Percentiles rank a stretch among this genome's conserved stretches.
Conservation (phyloP, 2,797 vertebrate genomes). For the Psittacula echo region DNA sequence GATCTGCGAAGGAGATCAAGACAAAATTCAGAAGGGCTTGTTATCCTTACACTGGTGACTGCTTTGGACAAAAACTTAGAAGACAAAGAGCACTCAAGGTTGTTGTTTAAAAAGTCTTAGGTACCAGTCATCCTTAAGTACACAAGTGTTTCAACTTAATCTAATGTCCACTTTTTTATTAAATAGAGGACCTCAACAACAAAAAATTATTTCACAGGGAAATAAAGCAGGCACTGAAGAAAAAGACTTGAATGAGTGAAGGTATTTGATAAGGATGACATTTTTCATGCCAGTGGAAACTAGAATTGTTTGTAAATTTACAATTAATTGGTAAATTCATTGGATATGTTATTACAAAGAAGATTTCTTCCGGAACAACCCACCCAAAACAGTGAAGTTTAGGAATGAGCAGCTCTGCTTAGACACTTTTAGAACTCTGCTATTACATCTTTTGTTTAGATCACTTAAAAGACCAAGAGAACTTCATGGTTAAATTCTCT, state of each 20-base stretch:
- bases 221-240: background rate
- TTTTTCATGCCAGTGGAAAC: background rate
- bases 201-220: background rate
- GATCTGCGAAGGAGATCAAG: background rate
- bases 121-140: background rate
- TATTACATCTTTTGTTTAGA: background rate
- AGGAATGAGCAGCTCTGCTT: background rate
- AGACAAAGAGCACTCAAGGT: background rate
- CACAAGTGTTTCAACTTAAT: background rate
- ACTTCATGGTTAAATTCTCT: background rate
- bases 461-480: background rate
- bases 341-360: background rate
- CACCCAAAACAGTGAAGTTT: background rate
- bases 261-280: background rate
- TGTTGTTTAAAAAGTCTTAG: background rate
- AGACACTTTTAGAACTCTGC: background rate
- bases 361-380: background rate
- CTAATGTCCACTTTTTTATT: background rate
- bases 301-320: background rate
- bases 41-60: background rate
- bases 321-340: background rate
- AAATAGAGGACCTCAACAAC: background rate
- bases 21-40: background rate
- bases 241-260: background rate
- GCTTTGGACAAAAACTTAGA: background rate